Conservation (phyloP, 1,140 invertebrate species). For the Drosophila hydei region DNA sequence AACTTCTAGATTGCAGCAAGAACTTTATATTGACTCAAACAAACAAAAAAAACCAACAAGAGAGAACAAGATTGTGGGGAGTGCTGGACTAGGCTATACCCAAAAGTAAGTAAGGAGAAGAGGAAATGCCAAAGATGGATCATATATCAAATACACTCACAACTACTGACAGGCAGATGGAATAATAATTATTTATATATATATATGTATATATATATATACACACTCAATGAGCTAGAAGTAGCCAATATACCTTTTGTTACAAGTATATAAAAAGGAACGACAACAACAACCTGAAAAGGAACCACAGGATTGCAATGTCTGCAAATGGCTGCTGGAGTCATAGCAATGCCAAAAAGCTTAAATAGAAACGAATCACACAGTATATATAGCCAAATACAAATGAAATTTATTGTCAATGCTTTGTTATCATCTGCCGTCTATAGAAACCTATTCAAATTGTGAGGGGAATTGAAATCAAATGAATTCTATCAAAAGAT, state of each 20-base stretch:
- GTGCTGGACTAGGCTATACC: too few relatives aligned
- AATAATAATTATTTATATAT: too few relatives aligned
- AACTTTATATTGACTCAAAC: slow-evolving; percentile 36
- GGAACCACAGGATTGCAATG: slow-evolving; percentile 5
- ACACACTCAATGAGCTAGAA: too few relatives aligned
- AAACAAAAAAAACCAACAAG: slow-evolving; percentile 33
- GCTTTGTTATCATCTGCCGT: not conserved
- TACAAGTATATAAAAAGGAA: not conserved
- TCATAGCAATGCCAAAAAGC: not conserved
- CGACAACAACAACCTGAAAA: slow-evolving; percentile 10
- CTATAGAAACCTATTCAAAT: not conserved
- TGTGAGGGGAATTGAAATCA: not conserved
- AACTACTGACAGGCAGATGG: too few relatives aligned
- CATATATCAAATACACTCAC: too few relatives aligned
- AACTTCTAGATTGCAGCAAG: slow-evolving; percentile 61
- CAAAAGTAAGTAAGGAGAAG: too few relatives aligned
- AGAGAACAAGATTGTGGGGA: not conserved
- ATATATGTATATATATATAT: too few relatives aligned
- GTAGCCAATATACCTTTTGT: slow-evolving; percentile 1
- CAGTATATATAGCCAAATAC: not conserved
- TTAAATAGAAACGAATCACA: not conserved
- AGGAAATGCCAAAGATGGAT: too few relatives aligned
- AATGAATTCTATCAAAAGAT: not conserved
- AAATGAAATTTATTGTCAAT: not conserved
- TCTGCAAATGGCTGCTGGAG: not conserved